A percentile compares a stretch with the other conserved stretches of the same genome.
phyloP scores from a whole-genome alignment of 2,113 vertebrate genomes.

The Alces alces region DNA sequence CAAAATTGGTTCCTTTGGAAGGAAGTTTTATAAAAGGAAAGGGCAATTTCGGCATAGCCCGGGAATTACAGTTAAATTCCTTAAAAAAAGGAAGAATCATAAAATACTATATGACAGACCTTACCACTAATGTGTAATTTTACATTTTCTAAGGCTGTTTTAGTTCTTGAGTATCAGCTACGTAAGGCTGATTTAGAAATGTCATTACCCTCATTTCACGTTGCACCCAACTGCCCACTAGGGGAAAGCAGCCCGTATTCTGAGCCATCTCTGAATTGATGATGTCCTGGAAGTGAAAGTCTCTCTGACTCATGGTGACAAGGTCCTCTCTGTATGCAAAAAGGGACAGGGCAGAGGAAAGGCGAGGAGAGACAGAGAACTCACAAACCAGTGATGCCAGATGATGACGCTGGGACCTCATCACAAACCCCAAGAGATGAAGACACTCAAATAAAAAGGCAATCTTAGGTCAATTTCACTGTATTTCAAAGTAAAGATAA shows the following conservation, averaged over 20 bases:
- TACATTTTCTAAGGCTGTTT: neutral
- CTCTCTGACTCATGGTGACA: neutral
- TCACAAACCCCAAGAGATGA: neutral
- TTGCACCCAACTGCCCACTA: neutral
- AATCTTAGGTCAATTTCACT: neutral
- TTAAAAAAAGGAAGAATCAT: neutral
- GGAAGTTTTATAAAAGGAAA: neutral
- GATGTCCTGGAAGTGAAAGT: neutral
- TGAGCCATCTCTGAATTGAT: neutral
- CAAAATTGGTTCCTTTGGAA: conserved; percentile 10
- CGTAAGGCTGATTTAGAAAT: neutral
- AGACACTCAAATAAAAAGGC: neutral
- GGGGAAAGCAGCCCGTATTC: neutral
- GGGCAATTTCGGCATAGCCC: neutral
- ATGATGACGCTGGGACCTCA: neutral
- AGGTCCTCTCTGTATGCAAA: neutral
- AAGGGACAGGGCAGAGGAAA: neutral
- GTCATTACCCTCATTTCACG: neutral
- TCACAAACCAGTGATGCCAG: neutral
- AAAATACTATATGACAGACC: neutral
- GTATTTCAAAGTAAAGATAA: conserved; percentile 26
- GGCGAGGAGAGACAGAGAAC: neutral
- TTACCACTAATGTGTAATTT: neutral
- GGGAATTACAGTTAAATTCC: neutral
- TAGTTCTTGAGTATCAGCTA: neutral